Base-by-base conservation (phyloP, 2,888 invertebrate species). In the Mongoloraphidia duomilia region DNA sequence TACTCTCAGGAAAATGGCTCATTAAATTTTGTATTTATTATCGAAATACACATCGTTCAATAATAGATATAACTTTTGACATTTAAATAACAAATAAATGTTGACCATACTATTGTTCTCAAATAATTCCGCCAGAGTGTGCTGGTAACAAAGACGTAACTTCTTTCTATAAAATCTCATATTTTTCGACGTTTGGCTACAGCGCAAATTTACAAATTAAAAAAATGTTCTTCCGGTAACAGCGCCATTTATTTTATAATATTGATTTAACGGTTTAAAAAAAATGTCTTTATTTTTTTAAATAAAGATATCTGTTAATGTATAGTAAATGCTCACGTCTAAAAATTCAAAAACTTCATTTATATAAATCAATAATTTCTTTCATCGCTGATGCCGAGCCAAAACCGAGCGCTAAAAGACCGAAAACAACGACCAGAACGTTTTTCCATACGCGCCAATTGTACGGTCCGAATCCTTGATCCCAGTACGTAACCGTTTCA, bases 401-500 rank as follows among this genome's bases (percentile, higher is more conserved):
- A 59, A 90, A 87, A 46, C 85, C 61, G 50, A 94, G 76, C 0
- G 93, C 92, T 54, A 84, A 68, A 1, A 89, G 39, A 33, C 93
- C 94, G 58, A 90, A 83, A 4, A 82, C 56, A 3, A 79, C 64
- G 9, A 95, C 82, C 1, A 86, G 56, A 12, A 83, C 52, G 64
- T 94, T 87, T 63, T 94, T 94, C 70, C 82, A 73, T 34, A 88
- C 70, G 10, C 85, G 75, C 77, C 82, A 88, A 56, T 83, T 76
- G 55, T 66, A 74, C 41, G 71, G 68, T 8, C 88, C 88, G 52
- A 84, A 87, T 39, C 88, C 88, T 54, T 80, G 77, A 49, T 89
- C 82, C 89, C 91, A 91, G 65, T 78, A 87, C 0, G 88, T 88
- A 52, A 92, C 74, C 5, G 86, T 75, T 70, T 94, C 92, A 53